These are phyloP conservation scores for Pseudomugil gertrudae DNA, from an alignment of 2,797 vertebrate species.

Conservation along the genomic window DNA sequence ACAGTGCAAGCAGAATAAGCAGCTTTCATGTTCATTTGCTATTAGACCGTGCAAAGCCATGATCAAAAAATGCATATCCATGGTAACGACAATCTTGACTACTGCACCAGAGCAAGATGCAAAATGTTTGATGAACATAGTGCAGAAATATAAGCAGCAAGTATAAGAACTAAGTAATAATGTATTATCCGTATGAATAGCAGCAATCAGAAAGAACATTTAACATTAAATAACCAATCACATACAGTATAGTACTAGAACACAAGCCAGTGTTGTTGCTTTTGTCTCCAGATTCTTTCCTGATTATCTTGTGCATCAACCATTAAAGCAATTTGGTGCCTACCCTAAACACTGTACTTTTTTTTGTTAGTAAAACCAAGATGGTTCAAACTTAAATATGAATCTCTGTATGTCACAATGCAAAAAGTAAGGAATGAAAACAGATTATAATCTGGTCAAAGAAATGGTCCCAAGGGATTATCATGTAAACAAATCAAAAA, in stretches of 20 bases:
- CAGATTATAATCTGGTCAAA: background rate
- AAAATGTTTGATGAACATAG: slow-evolving; percentile 2
- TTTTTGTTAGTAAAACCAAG: slow-evolving; percentile 3
- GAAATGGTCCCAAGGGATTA: background rate
- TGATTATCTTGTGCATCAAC: background rate
- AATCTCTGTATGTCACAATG: background rate
- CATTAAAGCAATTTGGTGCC: background rate
- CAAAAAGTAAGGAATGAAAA: background rate
- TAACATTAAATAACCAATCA: background rate
- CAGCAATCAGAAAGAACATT: slow-evolving; percentile 8
- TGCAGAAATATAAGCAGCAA: slow-evolving; percentile 8
- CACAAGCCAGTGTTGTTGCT: background rate
- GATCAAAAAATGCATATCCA: slow-evolving; percentile 13
- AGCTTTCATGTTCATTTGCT: slow-evolving; percentile 4
- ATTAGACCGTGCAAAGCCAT: slow-evolving; percentile 40
- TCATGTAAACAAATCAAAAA: background rate
- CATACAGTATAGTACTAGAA: background rate
- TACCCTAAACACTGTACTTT: background rate
- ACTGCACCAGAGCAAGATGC: background rate
- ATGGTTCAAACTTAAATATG: background rate
- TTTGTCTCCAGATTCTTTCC: background rate
- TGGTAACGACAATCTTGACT: background rate
- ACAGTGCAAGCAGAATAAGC: slow-evolving; percentile 33
- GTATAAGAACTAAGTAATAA: background rate
- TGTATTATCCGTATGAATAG: slow-evolving; percentile 3